Evolutionary conservation across 2,888 invertebrate genomes (phyloP).

Genomic region (Diarsia rubi): DNA sequence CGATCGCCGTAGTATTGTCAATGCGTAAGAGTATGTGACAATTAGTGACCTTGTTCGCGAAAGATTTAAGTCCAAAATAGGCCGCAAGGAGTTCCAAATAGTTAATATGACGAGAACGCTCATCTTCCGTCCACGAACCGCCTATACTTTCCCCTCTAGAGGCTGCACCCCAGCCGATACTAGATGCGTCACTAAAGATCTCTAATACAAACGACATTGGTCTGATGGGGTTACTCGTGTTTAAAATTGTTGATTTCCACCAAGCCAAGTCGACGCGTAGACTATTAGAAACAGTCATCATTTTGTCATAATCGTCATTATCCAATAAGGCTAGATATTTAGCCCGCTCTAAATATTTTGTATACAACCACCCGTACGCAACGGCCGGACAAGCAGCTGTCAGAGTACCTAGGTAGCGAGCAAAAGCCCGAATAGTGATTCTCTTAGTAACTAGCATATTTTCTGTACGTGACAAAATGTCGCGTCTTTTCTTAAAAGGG

Average conservation of each 20-base stretch:
- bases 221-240: constrained; percentile 1
- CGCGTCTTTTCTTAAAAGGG: constrained; percentile 1
- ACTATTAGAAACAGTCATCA: neutral
- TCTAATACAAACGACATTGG: constrained; percentile 1
- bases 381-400: constrained; percentile 9
- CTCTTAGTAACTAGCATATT: neutral
- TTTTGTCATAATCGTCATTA: constrained; percentile 3
- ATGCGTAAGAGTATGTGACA: constrained; percentile 26
- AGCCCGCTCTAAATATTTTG: neutral
- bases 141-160: neutral
- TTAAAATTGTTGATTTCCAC: constrained; percentile 1
- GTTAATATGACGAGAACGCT: constrained; percentile 38
- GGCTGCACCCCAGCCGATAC: constrained; percentile 10
- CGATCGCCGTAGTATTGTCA: constrained; percentile 39
- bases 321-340: constrained; percentile 1
- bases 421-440: constrained; percentile 8
- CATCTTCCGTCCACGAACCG: constrained; percentile 29
- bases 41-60: constrained; percentile 14
- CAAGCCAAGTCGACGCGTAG: neutral
- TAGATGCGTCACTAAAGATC: constrained; percentile 13
- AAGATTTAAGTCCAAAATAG: constrained; percentile 6
- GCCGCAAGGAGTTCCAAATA: constrained; percentile 27
- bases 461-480: constrained; percentile 3
- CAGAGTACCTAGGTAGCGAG: constrained; percentile 12
- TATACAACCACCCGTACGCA: neutral